These are phyloP conservation scores for Sialis lutaria DNA, from an alignment of 2,888 invertebrate species.

Conservation along the genomic window DNA sequence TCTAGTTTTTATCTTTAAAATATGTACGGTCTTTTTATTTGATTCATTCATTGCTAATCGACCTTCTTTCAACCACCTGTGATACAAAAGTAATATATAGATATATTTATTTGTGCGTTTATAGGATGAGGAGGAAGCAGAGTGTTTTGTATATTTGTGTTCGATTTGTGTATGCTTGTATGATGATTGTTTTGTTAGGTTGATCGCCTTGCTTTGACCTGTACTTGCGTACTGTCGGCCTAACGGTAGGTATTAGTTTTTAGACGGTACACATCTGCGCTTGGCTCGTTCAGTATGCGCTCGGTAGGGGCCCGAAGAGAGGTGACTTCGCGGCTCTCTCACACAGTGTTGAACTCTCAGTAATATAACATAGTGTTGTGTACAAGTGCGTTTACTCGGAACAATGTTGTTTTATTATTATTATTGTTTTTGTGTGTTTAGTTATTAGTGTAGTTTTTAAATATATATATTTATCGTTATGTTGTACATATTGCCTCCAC, in stretches of 20 bases:
- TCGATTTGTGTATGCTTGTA: too few relatives aligned
- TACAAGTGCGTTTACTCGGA: background rate
- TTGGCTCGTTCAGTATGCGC: background rate
- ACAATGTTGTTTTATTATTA: constrained; percentile 2
- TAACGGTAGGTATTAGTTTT: background rate
- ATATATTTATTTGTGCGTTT: too few relatives aligned
- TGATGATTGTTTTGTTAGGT: constrained; percentile 3
- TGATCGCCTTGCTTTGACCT: constrained; percentile 11
- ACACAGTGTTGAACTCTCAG: background rate
- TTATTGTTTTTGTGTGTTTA: background rate
- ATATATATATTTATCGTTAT: constrained; percentile 13
- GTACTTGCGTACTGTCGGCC: background rate
- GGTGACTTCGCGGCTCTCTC: too few relatives aligned
- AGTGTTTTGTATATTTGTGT: too few relatives aligned
- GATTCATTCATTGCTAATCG: too few relatives aligned
- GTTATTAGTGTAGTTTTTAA: background rate
- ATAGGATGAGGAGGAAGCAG: too few relatives aligned
- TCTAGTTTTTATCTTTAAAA: too few relatives aligned
- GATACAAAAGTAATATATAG: too few relatives aligned
- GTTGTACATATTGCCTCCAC: constrained; percentile 32
- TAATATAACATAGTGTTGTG: background rate
- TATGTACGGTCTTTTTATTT: too few relatives aligned
- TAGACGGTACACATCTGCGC: background rate
- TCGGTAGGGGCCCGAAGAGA: too few relatives aligned
- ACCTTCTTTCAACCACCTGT: too few relatives aligned